Evolutionary conservation across 1,140 invertebrate genomes (phyloP), one percentile per base, ranked within the genome.

Genomic region (Polyergus mexicanus): DNA sequence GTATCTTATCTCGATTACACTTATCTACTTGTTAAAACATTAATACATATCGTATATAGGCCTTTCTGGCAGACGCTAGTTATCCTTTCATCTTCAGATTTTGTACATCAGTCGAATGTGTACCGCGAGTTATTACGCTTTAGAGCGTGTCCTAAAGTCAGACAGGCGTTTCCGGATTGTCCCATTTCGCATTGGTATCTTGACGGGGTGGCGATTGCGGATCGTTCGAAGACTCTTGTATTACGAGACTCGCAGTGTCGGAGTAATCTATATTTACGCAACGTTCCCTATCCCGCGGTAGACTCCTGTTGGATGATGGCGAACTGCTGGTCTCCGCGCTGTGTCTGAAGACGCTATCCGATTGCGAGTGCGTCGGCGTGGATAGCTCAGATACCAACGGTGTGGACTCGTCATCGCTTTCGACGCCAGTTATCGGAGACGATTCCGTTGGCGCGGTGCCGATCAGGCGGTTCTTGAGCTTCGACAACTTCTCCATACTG

Each of bases 351-450:
- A 91, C 85, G 22, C 83, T 91, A 19, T 92, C 92, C 0, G 92
- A 90, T n/a, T 91, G 91, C 0, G 92, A 92, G 51, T 93, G 92
- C 1, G 91, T 83, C 2, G 95, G 95, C 0, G 95, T 95, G 1
- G 95, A 94, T 11, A 95, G 38, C 76, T 95, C 94, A 0, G 95
- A 96, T 8, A 97, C 96, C 7, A 97, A 93, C 32, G 96, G 96
- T 13, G 96, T 96, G 0, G 96, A 96, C 90, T 97, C 96, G 88
- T 96, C 96, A 88, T 96, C 96, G 90, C 95, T 96, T n/a, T 94
- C 93, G 2, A 92, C 89, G 2, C 91, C 89, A 84, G 77, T 92
- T 85, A 72, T 92, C 63, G 86, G 92, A 78, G 85, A 93, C 88
- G 56, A 90, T 85, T 56, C 91, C 84, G 28, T 92, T 85, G 84